phyloP scores from a whole-genome alignment of 2,113 vertebrate genomes.

The Enhydra lutris region DNA sequence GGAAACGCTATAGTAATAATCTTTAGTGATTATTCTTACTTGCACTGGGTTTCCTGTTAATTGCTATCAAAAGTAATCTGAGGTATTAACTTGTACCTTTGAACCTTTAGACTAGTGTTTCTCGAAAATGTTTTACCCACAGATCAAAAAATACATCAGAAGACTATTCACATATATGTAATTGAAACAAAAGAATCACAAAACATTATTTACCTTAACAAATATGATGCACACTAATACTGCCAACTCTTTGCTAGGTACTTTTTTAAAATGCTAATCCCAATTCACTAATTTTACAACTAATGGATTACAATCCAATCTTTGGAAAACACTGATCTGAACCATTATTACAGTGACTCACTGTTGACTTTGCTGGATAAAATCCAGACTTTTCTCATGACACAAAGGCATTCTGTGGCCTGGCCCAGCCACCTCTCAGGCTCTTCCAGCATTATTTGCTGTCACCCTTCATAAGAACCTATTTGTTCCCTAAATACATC shows the following conservation, averaged over 20 bases:
- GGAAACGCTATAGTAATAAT: not conserved
- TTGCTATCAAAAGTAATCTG: conserved; percentile 26
- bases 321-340: not conserved
- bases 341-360: not conserved
- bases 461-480: not conserved
- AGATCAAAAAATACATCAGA: conserved; percentile 10
- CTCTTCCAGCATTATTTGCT: not conserved
- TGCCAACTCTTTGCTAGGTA: not conserved
- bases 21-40: conserved; percentile 12
- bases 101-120: not conserved
- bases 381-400: not conserved
- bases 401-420: not conserved
- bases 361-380: not conserved
- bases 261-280: not conserved
- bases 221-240: not conserved
- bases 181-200: not conserved
- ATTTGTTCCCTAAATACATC: not conserved
- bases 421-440: not conserved
- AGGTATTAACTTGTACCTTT: not conserved
- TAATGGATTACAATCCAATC: not conserved
- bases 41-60: conserved; percentile 17
- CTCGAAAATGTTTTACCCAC: not conserved
- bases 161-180: not conserved
- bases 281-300: not conserved
- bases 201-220: not conserved